Evolutionary conservation across 1,140 invertebrate species (phyloP).

Genomic region (Holotrichia oblita): DNA sequence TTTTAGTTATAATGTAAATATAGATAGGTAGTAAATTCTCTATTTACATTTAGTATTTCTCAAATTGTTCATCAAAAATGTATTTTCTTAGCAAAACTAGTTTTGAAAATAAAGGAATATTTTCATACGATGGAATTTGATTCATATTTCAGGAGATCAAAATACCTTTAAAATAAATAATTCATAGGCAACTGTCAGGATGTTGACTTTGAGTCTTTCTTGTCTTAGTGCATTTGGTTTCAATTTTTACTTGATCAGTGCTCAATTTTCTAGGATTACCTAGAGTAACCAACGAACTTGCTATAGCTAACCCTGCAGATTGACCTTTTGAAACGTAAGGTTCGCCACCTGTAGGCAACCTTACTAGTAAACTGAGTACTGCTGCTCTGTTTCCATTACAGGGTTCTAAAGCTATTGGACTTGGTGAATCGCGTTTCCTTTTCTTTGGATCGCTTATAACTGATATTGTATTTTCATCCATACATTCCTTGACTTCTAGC

Average conservation of each 20-base stretch:
- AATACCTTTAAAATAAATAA: constrained; percentile 34
- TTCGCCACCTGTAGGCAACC: constrained; percentile 82
- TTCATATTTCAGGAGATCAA: constrained; percentile 4
- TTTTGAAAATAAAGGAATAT: constrained; percentile 24
- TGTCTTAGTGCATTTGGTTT: constrained; percentile 70
- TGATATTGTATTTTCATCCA: constrained; percentile 56
- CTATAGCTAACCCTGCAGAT: constrained; percentile 83
- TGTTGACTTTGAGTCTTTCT: constrained; percentile 76
- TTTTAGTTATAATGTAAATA: not conserved
- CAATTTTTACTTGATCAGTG: constrained; percentile 72
- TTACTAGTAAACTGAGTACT: constrained; percentile 90
- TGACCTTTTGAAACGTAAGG: constrained; percentile 85
- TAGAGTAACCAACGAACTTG: constrained; percentile 85
- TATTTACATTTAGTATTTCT: not conserved
- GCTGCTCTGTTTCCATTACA: constrained; percentile 90
- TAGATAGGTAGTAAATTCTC: not conserved
- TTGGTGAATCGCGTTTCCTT: constrained; percentile 76
- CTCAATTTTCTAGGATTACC: constrained; percentile 79
- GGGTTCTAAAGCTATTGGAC: constrained; percentile 93
- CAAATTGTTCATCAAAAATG: not conserved
- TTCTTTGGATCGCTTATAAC: constrained; percentile 46
- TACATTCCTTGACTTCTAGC: constrained; percentile 66
- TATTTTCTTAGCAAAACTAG: not conserved
- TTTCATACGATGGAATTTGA: not conserved
- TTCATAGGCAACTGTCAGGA: constrained; percentile 65